Evolutionary conservation across 2,113 vertebrate species (phyloP).

Genomic region (Parus major): DNA sequence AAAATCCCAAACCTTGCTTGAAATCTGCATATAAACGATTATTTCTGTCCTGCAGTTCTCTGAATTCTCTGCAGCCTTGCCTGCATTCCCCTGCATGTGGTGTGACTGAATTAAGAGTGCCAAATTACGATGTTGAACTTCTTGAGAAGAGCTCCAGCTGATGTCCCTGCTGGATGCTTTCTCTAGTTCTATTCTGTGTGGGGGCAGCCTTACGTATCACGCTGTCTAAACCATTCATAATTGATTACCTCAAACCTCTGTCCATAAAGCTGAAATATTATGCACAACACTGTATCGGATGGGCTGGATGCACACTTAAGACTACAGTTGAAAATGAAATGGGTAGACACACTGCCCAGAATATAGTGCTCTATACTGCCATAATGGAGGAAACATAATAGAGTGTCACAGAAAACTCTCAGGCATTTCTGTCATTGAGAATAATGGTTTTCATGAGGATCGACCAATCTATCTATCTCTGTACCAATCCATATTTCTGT

Average conservation of each 20-base stretch:
- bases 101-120: neutral
- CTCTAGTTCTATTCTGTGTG: neutral
- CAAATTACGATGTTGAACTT: neutral
- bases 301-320: neutral
- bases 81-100: neutral
- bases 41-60: neutral
- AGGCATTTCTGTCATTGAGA: neutral
- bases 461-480: neutral
- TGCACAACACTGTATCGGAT: neutral
- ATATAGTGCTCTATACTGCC: neutral
- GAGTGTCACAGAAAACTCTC: neutral
- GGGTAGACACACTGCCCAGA: neutral
- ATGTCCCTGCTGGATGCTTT: neutral
- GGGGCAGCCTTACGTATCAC: neutral
- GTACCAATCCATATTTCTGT: neutral
- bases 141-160: neutral
- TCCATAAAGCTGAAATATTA: slow-evolving; percentile 21
- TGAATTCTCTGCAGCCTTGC: neutral
- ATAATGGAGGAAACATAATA: neutral
- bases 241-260: neutral
- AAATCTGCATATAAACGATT: neutral
- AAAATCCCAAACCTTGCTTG: neutral
- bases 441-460: neutral
- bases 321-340: neutral
- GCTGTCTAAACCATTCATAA: neutral